A percentile compares a stretch with the other conserved stretches of the same genome.
These are phyloP conservation scores for Chaetops frenatus DNA, from an alignment of 2,113 vertebrate species.

Conservation along the genomic window DNA sequence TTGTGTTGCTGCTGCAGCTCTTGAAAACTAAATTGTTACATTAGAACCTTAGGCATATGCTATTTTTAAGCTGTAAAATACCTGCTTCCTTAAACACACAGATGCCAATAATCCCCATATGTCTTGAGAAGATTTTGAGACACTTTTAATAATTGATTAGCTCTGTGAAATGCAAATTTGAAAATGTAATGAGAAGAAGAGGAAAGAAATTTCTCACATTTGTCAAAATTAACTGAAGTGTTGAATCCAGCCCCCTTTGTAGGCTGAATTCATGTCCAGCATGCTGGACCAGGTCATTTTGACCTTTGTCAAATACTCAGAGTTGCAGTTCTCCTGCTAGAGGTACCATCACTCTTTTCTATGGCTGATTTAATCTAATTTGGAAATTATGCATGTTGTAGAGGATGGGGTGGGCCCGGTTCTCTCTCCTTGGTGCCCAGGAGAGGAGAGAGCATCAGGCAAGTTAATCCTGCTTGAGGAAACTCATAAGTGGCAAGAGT, in stretches of 20 bases:
- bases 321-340: neutral
- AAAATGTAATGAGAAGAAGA: neutral
- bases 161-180: neutral
- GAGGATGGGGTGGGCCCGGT: neutral
- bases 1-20: conserved; percentile 20
- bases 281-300: accelerated
- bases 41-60: conserved; percentile 51
- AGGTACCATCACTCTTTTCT: neutral
- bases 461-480: neutral
- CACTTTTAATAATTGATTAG: conserved; percentile 36
- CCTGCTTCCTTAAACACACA: conserved; percentile 56
- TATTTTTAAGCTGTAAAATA: conserved; percentile 56
- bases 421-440: neutral
- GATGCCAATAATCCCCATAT: conserved; percentile 53
- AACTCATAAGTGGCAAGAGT: neutral
- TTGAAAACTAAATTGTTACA: conserved; percentile 42
- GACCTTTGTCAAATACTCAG: neutral
- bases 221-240: neutral
- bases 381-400: neutral
- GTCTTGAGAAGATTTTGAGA: conserved; percentile 23
- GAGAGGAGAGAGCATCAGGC: neutral
- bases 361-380: neutral
- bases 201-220: neutral
- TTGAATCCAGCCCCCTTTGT: neutral
- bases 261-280: neutral